Evolutionary conservation across 2,888 invertebrate genomes (phyloP).

Genomic region (Ophion ventricosus): DNA sequence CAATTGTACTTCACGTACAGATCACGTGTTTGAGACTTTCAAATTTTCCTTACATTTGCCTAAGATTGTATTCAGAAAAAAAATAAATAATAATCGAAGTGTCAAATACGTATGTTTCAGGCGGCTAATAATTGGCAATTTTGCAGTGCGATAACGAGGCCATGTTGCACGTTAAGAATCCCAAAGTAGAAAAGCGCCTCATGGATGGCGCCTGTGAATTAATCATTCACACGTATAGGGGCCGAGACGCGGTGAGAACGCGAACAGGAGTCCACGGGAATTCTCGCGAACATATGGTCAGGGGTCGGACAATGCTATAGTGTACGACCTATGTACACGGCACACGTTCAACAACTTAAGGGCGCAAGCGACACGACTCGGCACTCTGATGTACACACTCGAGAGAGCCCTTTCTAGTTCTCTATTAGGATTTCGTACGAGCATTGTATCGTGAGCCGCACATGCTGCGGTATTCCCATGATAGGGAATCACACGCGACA

Average conservation of each 20-base stretch:
- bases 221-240: conserved; percentile 29
- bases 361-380: not conserved
- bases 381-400: not conserved
- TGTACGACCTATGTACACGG: not conserved
- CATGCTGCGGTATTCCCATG: conserved; percentile 58
- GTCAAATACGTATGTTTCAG: not conserved
- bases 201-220: conserved; percentile 31
- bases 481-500: conserved; percentile 35
- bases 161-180: not conserved
- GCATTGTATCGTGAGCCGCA: conserved; percentile 23
- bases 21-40: too few species aligned
- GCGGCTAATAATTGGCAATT: not conserved
- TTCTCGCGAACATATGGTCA: conserved; percentile 47
- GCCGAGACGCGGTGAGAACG: conserved; percentile 34
- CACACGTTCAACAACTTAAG: not conserved
- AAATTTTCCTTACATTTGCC: too few species aligned
- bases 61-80: too few species aligned
- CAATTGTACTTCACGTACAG: too few species aligned
- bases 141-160: not conserved
- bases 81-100: too few species aligned
- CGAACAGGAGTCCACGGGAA: conserved; percentile 32
- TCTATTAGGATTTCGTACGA: not conserved
- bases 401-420: not conserved
- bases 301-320: conserved; percentile 16
- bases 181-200: not conserved